phyloP scores from a whole-genome alignment of 1,140 invertebrate genomes.

The Drosophila kepulauana region DNA sequence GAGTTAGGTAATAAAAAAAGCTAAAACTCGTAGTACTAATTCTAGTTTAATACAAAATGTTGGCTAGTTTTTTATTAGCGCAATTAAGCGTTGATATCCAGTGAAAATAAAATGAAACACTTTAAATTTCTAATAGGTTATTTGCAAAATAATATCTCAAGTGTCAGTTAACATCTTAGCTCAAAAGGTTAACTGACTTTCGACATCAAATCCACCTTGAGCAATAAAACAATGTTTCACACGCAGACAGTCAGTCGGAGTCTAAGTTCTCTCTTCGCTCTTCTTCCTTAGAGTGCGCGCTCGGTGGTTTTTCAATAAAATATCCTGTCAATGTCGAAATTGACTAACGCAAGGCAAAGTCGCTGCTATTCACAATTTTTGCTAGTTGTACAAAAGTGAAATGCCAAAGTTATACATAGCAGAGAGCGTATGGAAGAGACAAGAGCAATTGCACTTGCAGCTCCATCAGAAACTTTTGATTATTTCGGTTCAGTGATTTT shows the following conservation, averaged over 20 bases:
- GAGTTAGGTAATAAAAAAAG: no score
- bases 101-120: no score
- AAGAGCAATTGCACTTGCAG: no score
- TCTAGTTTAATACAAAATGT: no score
- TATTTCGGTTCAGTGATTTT: conserved; percentile 14
- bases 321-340: conserved; percentile 1
- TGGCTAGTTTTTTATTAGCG: no score
- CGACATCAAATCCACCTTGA: neutral
- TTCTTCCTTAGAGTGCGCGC: neutral
- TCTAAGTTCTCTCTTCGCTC: neutral
- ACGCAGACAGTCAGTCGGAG: neutral
- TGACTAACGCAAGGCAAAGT: conserved; percentile 1
- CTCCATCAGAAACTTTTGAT: neutral
- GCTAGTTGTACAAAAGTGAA: neutral
- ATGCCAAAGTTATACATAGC: neutral
- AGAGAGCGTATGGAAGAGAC: no score
- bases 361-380: neutral
- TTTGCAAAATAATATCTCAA: no score
- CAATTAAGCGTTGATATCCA: no score
- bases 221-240: conserved; percentile 6
- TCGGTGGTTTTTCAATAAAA: neutral
- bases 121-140: no score
- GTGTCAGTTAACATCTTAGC: neutral
- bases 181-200: neutral
- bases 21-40: no score